These are phyloP conservation scores for Drosophila meridiana DNA, from an alignment of 2,888 invertebrate genomes.

Conservation along the genomic window DNA sequence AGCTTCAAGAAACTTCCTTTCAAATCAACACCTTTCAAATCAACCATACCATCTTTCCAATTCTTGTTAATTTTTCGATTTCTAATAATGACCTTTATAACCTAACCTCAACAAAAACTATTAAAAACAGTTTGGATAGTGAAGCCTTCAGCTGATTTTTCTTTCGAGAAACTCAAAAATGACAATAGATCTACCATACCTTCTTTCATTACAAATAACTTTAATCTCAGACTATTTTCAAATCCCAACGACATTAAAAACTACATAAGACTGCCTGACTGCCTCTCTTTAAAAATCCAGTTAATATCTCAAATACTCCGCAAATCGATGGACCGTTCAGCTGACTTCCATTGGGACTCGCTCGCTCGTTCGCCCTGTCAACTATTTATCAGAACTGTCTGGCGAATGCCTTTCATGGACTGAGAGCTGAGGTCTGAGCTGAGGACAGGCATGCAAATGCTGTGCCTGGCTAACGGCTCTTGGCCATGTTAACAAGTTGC, in stretches of 20 bases:
- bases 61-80: too few species aligned
- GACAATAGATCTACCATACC: too few species aligned
- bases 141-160: too few species aligned
- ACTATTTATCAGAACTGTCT: conserved; percentile 74
- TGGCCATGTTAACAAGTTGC: conserved; percentile 64
- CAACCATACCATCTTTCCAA: too few species aligned
- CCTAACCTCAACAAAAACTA: too few species aligned
- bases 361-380: conserved; percentile 14
- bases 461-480: conserved; percentile 61
- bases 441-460: conserved; percentile 56
- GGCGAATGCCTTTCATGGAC: conserved; percentile 59
- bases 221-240: too few species aligned
- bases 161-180: too few species aligned
- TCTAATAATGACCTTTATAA: too few species aligned
- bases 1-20: too few species aligned
- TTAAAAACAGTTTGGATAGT: too few species aligned
- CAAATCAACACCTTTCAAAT: too few species aligned
- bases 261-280: background rate
- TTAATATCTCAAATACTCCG: background rate
- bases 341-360: background rate
- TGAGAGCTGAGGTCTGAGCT: conserved; percentile 26
- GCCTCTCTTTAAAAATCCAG: background rate
- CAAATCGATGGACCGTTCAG: background rate
- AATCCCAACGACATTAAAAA: background rate
- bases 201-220: too few species aligned